A percentile compares a stretch with the other conserved stretches of the same genome.
phyloP scores from a whole-genome alignment of 2,113 vertebrate genomes.

The Mirounga angustirostris region DNA sequence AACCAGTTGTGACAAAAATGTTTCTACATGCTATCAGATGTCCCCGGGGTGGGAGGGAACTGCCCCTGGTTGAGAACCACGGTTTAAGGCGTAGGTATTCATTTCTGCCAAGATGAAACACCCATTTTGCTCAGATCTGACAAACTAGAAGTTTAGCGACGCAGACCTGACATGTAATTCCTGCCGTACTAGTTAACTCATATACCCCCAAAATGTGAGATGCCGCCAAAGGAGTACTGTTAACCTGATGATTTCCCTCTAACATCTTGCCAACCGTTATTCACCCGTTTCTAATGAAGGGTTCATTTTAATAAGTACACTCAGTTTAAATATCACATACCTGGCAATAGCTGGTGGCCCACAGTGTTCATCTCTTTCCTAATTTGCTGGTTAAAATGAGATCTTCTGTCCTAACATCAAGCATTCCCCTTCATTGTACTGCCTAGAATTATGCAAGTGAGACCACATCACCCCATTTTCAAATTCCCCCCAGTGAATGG shows the following conservation, averaged over 20 bases:
- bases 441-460: slow-evolving; percentile 36
- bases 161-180: not conserved
- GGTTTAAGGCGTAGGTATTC: not conserved
- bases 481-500: not conserved
- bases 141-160: not conserved
- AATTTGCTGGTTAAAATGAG: slow-evolving; percentile 36
- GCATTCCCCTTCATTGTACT: not conserved
- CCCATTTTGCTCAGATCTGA: not conserved
- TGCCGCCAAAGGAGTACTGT: not conserved
- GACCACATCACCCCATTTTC: not conserved
- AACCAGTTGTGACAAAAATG: not conserved
- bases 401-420: not conserved
- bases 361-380: slow-evolving; percentile 10
- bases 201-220: not conserved
- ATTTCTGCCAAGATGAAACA: slow-evolving; percentile 22
- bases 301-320: not conserved
- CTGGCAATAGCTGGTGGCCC: slow-evolving; percentile 44
- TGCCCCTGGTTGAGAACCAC: not conserved
- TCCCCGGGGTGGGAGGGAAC: not conserved
- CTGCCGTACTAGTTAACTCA: not conserved
- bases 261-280: not conserved
- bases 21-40: not conserved
- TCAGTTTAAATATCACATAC: slow-evolving; percentile 20
- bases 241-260: not conserved
- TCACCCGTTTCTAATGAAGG: not conserved